phyloP scores from a whole-genome alignment of 92 coral and sea anemone species.

The Siderastrea radians region DNA sequence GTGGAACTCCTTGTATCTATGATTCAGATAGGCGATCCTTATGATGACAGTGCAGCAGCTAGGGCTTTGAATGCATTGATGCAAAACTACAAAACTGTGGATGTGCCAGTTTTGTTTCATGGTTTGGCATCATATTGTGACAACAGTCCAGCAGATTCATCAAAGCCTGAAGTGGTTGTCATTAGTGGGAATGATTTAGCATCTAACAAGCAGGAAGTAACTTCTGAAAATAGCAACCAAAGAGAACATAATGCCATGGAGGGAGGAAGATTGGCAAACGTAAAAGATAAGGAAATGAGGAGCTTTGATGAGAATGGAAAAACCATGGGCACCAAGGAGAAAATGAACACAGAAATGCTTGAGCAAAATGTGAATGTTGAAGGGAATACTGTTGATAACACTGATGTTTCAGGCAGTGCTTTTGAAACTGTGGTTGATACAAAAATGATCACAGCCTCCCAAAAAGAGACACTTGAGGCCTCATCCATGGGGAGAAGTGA shows the following conservation, averaged over 20 bases:
- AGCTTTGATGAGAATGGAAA: background rate
- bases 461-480: background rate
- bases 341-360: background rate
- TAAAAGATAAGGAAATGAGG: background rate
- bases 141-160: background rate
- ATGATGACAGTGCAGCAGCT: constrained; percentile 29
- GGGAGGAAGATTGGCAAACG: background rate
- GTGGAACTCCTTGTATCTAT: constrained; percentile 31
- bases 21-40: constrained; percentile 48
- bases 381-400: background rate
- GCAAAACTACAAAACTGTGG: background rate
- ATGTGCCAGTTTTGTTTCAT: constrained; percentile 33
- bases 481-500: background rate
- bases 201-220: background rate
- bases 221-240: background rate
- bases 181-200: background rate
- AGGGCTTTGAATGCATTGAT: constrained; percentile 27
- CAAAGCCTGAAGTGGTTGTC: background rate
- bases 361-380: background rate
- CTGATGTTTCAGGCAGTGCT: background rate
- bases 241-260: background rate
- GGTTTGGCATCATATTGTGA: constrained; percentile 7
- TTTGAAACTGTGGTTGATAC: background rate
- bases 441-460: background rate
- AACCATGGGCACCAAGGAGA: background rate